Percentiles rank a stretch among this genome's conserved stretches.
These are phyloP conservation scores for Orchestia grillus DNA, from an alignment of 1,140 invertebrate genomes.

Conservation along the genomic window DNA sequence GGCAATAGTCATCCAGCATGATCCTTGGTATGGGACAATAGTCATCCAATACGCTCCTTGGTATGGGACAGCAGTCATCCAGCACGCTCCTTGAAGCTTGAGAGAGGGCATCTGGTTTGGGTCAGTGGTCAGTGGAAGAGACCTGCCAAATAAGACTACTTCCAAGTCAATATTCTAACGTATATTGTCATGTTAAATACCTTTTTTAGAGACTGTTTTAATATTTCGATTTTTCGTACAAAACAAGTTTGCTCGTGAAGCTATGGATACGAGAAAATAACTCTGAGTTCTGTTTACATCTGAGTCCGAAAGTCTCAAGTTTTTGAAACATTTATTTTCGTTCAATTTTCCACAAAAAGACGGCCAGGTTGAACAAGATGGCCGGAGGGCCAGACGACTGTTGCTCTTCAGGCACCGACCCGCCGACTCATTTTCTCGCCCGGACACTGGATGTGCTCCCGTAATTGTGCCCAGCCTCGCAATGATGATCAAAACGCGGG, in stretches of 20 bases:
- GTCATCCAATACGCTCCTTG: background rate
- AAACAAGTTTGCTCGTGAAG: no score
- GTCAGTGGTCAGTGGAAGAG: no score
- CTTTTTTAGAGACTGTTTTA: background rate
- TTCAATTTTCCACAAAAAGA: background rate
- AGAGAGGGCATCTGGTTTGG: background rate
- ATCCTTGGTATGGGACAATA: background rate
- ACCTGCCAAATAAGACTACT: background rate
- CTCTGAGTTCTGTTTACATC: background rate
- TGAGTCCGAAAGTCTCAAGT: background rate
- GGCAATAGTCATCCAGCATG: background rate
- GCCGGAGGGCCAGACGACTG: background rate
- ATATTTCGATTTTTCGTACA: no score
- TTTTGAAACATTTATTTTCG: background rate
- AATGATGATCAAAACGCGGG: slow-evolving; percentile 12
- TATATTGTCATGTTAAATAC: background rate
- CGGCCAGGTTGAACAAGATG: background rate
- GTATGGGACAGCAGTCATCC: background rate
- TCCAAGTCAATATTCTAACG: background rate
- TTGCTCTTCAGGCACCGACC: background rate
- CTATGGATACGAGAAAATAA: no score
- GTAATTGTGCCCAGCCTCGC: slow-evolving; percentile 37
- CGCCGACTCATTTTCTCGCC: slow-evolving; percentile 32
- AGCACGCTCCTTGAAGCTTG: background rate
- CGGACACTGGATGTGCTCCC: background rate